phyloP scores from a whole-genome alignment of 1,140 invertebrate genomes.

The Ptiloglossa arizonensis region DNA sequence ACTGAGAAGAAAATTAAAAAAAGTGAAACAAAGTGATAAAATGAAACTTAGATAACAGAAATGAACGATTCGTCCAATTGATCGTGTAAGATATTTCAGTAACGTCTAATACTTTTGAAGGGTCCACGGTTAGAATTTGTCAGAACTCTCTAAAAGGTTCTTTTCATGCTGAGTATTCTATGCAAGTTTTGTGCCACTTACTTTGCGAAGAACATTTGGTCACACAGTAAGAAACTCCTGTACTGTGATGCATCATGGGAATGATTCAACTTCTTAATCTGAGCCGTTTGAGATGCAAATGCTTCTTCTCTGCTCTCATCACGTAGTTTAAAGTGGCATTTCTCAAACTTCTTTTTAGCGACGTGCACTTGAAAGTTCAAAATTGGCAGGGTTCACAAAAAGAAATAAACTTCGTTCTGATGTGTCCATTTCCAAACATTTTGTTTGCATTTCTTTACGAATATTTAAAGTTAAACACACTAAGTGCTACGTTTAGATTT shows the following conservation, averaged over 20 bases:
- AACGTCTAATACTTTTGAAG: background rate
- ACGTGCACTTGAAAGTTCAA: background rate
- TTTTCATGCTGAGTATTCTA: background rate
- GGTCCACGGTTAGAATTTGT: background rate
- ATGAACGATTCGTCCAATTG: background rate
- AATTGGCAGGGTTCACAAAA: slow-evolving; percentile 1
- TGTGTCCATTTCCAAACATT: background rate
- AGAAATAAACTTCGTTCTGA: background rate
- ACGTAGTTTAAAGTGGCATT: slow-evolving; percentile 21
- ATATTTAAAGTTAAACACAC: background rate
- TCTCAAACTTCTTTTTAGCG: background rate
- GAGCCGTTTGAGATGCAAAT: slow-evolving; percentile 47
- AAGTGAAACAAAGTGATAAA: too few relatives aligned
- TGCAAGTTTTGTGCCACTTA: slow-evolving; percentile 24
- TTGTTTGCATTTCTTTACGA: background rate
- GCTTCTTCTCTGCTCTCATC: slow-evolving; percentile 25
- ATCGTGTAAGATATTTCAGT: background rate
- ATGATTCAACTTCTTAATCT: slow-evolving; percentile 53
- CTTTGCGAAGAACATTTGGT: slow-evolving; percentile 28
- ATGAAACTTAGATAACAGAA: background rate
- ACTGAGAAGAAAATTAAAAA: too few relatives aligned
- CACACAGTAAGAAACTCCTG: slow-evolving; percentile 12
- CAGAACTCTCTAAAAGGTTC: slow-evolving; percentile 4
- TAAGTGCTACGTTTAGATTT: too few relatives aligned
- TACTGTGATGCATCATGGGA: slow-evolving; percentile 26